Conservation (phyloP, 2,113 vertebrate genomes). For the Crypturellus undulatus region DNA sequence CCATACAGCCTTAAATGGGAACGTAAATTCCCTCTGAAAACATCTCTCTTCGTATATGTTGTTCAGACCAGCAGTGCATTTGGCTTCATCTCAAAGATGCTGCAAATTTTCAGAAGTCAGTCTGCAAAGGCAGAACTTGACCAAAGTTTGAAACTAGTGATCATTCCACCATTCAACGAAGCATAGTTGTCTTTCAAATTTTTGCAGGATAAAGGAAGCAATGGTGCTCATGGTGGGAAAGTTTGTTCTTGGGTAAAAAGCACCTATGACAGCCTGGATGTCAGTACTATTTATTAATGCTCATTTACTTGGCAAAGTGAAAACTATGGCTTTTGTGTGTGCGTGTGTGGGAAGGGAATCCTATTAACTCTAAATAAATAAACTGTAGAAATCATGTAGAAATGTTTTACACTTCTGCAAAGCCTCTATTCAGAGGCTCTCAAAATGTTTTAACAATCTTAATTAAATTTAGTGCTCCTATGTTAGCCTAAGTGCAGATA, state of each 20-base stretch:
- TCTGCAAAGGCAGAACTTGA: background rate
- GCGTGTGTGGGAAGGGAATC: conserved; percentile 1
- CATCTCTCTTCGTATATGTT: background rate
- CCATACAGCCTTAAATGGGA: background rate
- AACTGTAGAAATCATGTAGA: conserved; percentile 35
- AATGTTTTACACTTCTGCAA: conserved; percentile 49
- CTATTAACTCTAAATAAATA: conserved; percentile 70
- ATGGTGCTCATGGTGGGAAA: background rate
- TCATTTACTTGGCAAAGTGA: conserved; percentile 19
- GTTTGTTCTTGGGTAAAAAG: background rate
- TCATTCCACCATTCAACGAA: background rate
- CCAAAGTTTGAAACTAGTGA: background rate
- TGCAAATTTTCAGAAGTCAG: background rate
- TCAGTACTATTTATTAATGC: background rate
- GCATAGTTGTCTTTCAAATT: background rate
- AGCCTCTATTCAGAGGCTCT: too few relatives aligned
- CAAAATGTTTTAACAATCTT: conserved; percentile 55
- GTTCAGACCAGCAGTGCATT: background rate
- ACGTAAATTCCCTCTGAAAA: background rate
- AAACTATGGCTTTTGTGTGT: background rate
- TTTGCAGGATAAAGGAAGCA: background rate
- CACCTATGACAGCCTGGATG: conserved; percentile 7
- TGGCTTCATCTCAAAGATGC: background rate
- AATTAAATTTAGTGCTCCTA: conserved; percentile 63
- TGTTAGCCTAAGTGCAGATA: conserved; percentile 47